These are phyloP conservation scores for Esperia sulphurella DNA, from an alignment of 2,888 invertebrate genomes.

Conservation along the genomic window DNA sequence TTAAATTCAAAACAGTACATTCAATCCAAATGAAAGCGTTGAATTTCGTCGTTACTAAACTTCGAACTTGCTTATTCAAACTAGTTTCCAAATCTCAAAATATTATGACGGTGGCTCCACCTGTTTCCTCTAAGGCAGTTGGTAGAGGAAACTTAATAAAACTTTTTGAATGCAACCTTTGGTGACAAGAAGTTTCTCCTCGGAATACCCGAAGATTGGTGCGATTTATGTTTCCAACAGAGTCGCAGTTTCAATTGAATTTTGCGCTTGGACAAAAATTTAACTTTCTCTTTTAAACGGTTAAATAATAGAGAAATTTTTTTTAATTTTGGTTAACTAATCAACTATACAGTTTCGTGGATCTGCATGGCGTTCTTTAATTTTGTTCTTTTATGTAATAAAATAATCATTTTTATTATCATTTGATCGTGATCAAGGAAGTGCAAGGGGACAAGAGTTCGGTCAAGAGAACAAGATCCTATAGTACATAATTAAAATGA, in stretches of 20 bases:
- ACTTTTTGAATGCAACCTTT: slow-evolving; percentile 53
- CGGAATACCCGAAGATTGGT: slow-evolving; percentile 11
- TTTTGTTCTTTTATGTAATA: no score
- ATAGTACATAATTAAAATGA: no score
- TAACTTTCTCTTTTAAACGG: no score
- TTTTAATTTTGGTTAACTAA: no score
- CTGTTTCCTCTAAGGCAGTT: slow-evolving; percentile 28
- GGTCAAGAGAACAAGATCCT: no score
- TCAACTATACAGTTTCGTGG: no score
- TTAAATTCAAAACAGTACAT: background rate
- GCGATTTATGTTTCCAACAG: slow-evolving; percentile 29
- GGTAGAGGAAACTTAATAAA: slow-evolving; percentile 51
- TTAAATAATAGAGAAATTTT: no score
- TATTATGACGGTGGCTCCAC: slow-evolving; percentile 23
- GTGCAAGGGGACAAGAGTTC: no score
- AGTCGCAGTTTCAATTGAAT: slow-evolving; percentile 32
- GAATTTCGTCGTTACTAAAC: slow-evolving; percentile 7
- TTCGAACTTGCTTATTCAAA: slow-evolving; percentile 31
- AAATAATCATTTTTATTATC: no score
- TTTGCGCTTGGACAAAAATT: no score
- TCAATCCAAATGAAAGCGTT: background rate
- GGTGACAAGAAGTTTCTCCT: slow-evolving; percentile 28
- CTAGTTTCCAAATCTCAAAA: slow-evolving; percentile 39
- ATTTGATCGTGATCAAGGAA: no score
- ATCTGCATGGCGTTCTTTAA: no score